Percentiles rank a stretch among this genome's conserved stretches.
These are phyloP conservation scores for Pelosia muscerda DNA, from an alignment of 2,888 invertebrate species.

Conservation along the genomic window DNA sequence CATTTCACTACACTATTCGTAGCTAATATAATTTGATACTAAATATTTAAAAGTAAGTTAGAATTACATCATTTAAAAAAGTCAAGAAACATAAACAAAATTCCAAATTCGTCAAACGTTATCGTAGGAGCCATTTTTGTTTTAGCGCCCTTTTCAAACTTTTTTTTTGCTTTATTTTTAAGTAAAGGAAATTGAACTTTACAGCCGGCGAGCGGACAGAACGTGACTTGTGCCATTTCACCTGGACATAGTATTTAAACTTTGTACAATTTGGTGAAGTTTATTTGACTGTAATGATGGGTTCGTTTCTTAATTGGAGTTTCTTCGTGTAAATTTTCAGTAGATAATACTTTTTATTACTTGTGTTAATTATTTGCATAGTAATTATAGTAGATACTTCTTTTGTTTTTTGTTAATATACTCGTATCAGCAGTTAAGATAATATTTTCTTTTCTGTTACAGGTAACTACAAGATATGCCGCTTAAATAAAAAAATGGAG, in stretches of 20 bases:
- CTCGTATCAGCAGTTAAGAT: neutral
- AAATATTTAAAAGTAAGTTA: neutral
- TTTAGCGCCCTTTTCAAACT: slow-evolving; percentile 9
- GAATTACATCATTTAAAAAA: neutral
- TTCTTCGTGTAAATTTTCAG: slow-evolving; percentile 18
- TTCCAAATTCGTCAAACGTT: neutral
- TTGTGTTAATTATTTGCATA: neutral
- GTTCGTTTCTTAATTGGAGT: slow-evolving; percentile 33
- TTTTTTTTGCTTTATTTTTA: slow-evolving; percentile 29
- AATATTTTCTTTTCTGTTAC: neutral
- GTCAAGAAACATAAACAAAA: neutral
- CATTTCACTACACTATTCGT: slow-evolving; percentile 23
- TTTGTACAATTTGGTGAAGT: slow-evolving; percentile 21
- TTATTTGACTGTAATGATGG: slow-evolving; percentile 19
- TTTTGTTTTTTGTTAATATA: neutral
- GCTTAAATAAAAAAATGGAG: neutral
- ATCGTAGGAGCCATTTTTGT: neutral
- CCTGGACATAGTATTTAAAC: slow-evolving; percentile 24
- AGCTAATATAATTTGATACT: neutral
- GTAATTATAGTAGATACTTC: neutral
- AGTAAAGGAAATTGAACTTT: slow-evolving; percentile 24
- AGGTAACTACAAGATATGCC: neutral
- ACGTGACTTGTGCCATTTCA: slow-evolving; percentile 38
- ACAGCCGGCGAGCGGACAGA: slow-evolving; percentile 23
- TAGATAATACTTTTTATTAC: slow-evolving; percentile 12